A percentile compares a stretch with the other conserved stretches of the same genome.
Evolutionary conservation across 2,888 invertebrate genomes (phyloP).

Genomic region (Pilophorus perplexus): DNA sequence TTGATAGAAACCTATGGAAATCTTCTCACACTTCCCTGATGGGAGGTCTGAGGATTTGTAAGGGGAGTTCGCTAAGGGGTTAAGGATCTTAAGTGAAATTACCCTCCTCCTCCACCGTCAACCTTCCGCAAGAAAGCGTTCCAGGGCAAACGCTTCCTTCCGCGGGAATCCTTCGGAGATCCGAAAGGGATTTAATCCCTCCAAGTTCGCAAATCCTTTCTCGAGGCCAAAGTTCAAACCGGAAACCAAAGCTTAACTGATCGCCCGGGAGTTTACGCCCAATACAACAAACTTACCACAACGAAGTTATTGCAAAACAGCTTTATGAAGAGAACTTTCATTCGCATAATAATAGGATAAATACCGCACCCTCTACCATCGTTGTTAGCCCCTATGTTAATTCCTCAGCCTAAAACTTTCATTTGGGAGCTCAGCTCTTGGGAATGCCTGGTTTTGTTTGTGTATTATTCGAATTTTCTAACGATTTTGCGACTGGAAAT

Average conservation of each 20-base stretch:
- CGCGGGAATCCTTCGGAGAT: neutral
- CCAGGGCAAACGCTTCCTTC: neutral
- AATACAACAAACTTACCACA: constrained; percentile 38
- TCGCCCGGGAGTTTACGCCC: constrained; percentile 30
- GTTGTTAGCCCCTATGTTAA: too few relatives aligned
- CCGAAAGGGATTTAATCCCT: constrained; percentile 30
- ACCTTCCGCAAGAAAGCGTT: constrained; percentile 31
- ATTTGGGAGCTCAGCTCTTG: too few relatives aligned
- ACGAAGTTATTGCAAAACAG: constrained; percentile 38
- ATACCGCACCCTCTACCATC: too few relatives aligned
- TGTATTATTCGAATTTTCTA: too few relatives aligned
- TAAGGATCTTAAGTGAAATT: constrained; percentile 35
- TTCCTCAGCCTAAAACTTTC: too few relatives aligned
- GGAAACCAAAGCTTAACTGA: constrained; percentile 39
- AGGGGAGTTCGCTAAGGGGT: constrained; percentile 20
- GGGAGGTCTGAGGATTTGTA: neutral
- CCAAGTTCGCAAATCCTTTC: constrained; percentile 33
- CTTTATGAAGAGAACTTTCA: constrained; percentile 32
- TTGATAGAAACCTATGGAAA: constrained; percentile 20
- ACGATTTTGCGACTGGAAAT: too few relatives aligned
- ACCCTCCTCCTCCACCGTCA: neutral
- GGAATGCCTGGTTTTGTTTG: too few relatives aligned
- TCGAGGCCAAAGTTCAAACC: constrained; percentile 35
- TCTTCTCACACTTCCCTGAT: constrained; percentile 10
- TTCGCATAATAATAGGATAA: constrained; percentile 30